phyloP scores from a whole-genome alignment of 2,888 invertebrate genomes.

The Melipona bicolor region DNA sequence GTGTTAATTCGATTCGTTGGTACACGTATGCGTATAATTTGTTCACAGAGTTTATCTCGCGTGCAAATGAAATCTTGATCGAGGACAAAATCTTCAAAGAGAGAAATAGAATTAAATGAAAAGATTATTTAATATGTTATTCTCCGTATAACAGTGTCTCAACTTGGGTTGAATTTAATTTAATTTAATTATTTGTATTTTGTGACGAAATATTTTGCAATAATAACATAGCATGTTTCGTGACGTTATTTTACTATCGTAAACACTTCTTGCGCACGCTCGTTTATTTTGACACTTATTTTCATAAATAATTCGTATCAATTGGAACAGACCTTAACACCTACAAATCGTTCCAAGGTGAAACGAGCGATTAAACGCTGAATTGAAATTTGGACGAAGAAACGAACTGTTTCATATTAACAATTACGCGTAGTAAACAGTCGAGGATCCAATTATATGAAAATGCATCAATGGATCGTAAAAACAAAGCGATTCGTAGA shows the following conservation, averaged over 20 bases:
- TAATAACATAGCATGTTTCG: no score
- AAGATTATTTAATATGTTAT: no score
- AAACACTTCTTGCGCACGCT: not conserved
- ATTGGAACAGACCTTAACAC: not conserved
- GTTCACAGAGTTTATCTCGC: not conserved
- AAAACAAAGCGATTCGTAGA: constrained; percentile 6
- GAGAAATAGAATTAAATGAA: no score
- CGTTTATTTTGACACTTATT: constrained; percentile 5
- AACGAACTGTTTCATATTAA: not conserved
- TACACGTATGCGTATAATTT: no score
- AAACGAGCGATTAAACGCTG: not conserved
- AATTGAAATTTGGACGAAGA: not conserved
- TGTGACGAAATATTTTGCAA: not conserved
- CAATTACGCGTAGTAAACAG: not conserved
- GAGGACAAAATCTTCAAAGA: no score
- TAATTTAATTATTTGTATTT: not conserved
- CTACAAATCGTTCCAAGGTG: constrained; percentile 5
- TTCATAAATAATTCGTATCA: not conserved
- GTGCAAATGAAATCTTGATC: no score
- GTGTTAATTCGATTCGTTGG: not conserved
- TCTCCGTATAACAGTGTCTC: no score
- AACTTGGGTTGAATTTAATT: no score
- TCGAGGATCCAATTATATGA: not conserved
- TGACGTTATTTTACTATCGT: not conserved
- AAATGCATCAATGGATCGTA: not conserved